phyloP scores from a whole-genome alignment of 2,888 invertebrate genomes.

The Steromphala cineraria region DNA sequence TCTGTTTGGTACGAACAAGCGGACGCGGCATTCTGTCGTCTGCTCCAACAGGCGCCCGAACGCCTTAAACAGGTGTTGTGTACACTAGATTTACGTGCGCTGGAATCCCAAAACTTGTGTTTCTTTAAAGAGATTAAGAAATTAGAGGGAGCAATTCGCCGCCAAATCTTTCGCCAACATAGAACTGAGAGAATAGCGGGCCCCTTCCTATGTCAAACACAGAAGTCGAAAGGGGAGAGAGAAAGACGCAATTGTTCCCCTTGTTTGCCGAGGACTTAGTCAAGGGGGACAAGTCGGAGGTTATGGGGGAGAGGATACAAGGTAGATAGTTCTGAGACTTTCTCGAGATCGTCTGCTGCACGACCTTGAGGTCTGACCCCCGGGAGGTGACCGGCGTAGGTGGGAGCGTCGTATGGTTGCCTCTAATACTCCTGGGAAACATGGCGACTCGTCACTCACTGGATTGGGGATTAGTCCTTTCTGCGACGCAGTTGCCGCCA shows the following conservation, averaged over 20 bases:
- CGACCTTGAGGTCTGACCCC: too few species aligned
- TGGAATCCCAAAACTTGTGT: constrained; percentile 32
- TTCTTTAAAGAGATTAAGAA: constrained; percentile 36
- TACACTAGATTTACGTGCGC: constrained; percentile 18
- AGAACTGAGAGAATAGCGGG: neutral
- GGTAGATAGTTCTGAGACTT: too few species aligned
- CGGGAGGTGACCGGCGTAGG: too few species aligned
- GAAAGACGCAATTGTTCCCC: constrained; percentile 8
- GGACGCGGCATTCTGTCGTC: neutral
- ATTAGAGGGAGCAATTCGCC: constrained; percentile 38
- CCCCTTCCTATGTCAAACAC: neutral
- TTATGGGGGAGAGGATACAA: neutral
- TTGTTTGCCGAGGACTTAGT: neutral
- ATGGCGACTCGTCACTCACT: too few species aligned
- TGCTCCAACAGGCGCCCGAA: neutral
- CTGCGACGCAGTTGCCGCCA: too few species aligned
- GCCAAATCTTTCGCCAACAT: constrained; percentile 28
- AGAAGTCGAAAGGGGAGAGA: neutral
- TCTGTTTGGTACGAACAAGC: constrained; percentile 14
- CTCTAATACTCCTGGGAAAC: too few species aligned
- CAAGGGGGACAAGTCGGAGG: neutral
- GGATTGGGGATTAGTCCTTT: too few species aligned
- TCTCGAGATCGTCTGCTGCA: too few species aligned
- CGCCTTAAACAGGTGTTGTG: constrained; percentile 25
- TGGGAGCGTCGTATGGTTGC: too few species aligned